phyloP scores from a whole-genome alignment of 2,888 invertebrate genomes.

The Chrysodeixis includens region DNA sequence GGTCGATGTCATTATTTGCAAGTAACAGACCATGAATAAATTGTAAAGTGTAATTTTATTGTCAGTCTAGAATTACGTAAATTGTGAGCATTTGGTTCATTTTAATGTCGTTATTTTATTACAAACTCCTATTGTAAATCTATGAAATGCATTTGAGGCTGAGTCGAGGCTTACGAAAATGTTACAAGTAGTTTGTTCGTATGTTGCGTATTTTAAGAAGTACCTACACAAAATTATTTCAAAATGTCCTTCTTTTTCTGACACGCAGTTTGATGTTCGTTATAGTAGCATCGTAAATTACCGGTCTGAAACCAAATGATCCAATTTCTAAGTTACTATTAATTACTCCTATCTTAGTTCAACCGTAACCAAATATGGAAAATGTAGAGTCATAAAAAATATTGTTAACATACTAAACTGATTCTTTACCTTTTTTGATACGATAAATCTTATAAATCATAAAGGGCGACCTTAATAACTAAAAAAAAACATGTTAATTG shows the following conservation, averaged over 20 bases:
- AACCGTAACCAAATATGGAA: too few species aligned
- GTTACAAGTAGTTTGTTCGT: not conserved
- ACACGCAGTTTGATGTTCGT: not conserved
- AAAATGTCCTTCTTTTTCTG: not conserved
- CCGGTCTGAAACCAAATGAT: too few species aligned
- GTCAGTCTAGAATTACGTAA: constrained; percentile 36
- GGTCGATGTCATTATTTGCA: constrained; percentile 25
- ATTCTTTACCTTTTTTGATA: too few species aligned
- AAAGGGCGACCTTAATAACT: not conserved
- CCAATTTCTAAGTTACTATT: too few species aligned
- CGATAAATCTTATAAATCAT: too few species aligned
- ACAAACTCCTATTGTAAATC: constrained; percentile 35
- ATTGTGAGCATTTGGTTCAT: constrained; percentile 29
- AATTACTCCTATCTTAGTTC: too few species aligned
- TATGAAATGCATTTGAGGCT: constrained; percentile 10
- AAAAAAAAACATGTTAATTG: not conserved
- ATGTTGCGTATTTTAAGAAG: not conserved
- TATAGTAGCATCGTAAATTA: not conserved
- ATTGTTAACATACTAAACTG: too few species aligned
- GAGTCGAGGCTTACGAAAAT: constrained; percentile 16
- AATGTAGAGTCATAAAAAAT: too few species aligned
- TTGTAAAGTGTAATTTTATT: constrained; percentile 34
- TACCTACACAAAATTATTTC: not conserved
- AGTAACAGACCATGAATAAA: constrained; percentile 48
- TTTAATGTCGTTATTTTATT: constrained; percentile 34